A percentile compares a stretch with the other conserved stretches of the same genome.
These are phyloP conservation scores for Plectrocnemia conspersa DNA, from an alignment of 1,140 invertebrate species.

Conservation along the genomic window DNA sequence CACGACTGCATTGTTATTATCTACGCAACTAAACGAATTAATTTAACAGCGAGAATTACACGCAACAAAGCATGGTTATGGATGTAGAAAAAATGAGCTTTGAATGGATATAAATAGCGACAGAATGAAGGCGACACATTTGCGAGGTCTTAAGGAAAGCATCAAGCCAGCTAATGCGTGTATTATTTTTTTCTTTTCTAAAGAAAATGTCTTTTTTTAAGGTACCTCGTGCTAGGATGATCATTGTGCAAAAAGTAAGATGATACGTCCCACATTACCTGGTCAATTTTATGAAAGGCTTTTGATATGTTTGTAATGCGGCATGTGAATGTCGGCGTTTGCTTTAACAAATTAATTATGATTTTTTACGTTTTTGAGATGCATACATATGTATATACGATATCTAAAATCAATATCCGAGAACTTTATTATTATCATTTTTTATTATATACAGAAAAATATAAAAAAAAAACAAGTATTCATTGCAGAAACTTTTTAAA, in stretches of 20 bases:
- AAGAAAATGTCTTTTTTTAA: constrained; percentile 2
- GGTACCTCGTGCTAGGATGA: constrained; percentile 5
- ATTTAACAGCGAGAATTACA: neutral
- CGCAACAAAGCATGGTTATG: neutral
- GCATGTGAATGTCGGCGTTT: too few relatives aligned
- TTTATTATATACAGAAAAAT: too few relatives aligned
- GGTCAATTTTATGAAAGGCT: constrained; percentile 20
- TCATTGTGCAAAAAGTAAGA: constrained; percentile 12
- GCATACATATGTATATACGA: too few relatives aligned
- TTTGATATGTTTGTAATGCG: constrained; percentile 11
- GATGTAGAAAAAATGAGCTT: neutral
- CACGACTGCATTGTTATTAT: neutral
- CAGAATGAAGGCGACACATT: constrained; percentile 15
- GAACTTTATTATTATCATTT: too few relatives aligned
- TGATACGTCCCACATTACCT: constrained; percentile 17
- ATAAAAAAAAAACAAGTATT: too few relatives aligned
- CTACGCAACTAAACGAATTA: neutral
- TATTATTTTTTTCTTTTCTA: constrained; percentile 1
- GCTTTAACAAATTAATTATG: too few relatives aligned
- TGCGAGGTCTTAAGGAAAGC: neutral
- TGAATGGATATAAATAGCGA: neutral
- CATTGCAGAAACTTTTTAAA: too few relatives aligned
- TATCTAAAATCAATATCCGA: too few relatives aligned
- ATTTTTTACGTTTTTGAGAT: too few relatives aligned
- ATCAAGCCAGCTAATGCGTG: constrained; percentile 8